Evolutionary conservation across 2,797 vertebrate genomes (phyloP).

Genomic region (Anisognathus igniventris): DNA sequence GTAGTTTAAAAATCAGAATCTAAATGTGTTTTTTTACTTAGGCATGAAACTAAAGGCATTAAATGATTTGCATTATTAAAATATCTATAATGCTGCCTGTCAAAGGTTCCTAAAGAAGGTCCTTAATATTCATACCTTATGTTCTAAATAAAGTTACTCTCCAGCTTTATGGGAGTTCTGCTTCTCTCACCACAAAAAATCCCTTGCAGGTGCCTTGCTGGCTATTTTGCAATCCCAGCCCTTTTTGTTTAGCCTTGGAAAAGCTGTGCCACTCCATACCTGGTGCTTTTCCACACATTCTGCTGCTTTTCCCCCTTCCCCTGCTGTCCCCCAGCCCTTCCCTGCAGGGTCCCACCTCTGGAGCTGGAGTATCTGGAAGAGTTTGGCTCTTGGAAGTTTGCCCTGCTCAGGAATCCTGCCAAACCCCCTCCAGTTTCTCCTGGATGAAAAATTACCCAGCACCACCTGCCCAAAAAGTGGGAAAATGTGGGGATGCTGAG

Average conservation of each 20-base stretch:
- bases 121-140: conserved; percentile 40
- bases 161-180: conserved; percentile 1
- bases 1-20: conserved; percentile 54
- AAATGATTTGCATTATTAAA: conserved; percentile 55
- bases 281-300: not conserved
- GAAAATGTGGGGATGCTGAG: not conserved
- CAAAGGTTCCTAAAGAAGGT: not conserved
- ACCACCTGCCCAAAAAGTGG: conserved; percentile 12
- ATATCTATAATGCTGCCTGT: conserved; percentile 40
- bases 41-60: conserved; percentile 52
- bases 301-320: not conserved
- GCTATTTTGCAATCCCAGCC: not conserved
- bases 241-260: not conserved
- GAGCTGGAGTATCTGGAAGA: not conserved
- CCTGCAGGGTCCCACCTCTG: not conserved
- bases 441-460: not conserved
- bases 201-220: not conserved
- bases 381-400: conserved; percentile 10
- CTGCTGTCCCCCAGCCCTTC: not conserved
- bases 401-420: conserved; percentile 15
- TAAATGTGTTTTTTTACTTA: conserved; percentile 7
- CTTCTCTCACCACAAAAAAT: not conserved
- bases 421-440: not conserved
- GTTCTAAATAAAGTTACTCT: conserved; percentile 36
- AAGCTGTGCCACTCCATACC: not conserved